These are phyloP conservation scores for Caenorhabditis afra DNA, from an alignment of 2,888 invertebrate genomes.

Conservation along the genomic window DNA sequence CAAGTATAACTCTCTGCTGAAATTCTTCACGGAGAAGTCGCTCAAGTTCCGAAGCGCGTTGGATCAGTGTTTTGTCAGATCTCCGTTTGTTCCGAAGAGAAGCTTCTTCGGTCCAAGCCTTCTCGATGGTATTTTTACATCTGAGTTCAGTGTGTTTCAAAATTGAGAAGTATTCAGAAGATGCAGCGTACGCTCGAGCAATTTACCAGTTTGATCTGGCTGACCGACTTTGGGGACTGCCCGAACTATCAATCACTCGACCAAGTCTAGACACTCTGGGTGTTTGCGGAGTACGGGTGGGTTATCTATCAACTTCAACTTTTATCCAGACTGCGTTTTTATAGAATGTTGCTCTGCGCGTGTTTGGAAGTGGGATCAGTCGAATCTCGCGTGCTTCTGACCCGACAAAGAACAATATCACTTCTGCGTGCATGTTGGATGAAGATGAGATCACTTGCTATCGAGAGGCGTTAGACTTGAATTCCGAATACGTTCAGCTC, in stretches of 20 bases:
- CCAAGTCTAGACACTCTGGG: constrained; percentile 68
- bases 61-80: constrained; percentile 65
- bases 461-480: constrained; percentile 67
- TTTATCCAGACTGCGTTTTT: too few relatives aligned
- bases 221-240: constrained; percentile 75
- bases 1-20: constrained; percentile 38
- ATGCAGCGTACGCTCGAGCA: constrained; percentile 73
- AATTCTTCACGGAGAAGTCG: constrained; percentile 54
- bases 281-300: constrained; percentile 67
- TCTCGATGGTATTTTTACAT: constrained; percentile 67
- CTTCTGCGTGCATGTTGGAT: constrained; percentile 70
- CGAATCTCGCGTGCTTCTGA: constrained; percentile 66
- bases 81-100: constrained; percentile 63
- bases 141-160: not conserved
- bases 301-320: not conserved
- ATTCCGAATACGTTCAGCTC: constrained; percentile 69
- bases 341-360: constrained; percentile 61
- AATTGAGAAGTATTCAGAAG: constrained; percentile 66
- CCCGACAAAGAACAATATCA: constrained; percentile 71
- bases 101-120: constrained; percentile 62
- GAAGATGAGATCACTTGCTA: constrained; percentile 75
- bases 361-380: constrained; percentile 77
- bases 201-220: constrained; percentile 74
- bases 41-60: constrained; percentile 57
- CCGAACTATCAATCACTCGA: constrained; percentile 65